Base-by-base conservation (phyloP, 2,113 vertebrate species). In the Choloepus hoffmanni region DNA sequence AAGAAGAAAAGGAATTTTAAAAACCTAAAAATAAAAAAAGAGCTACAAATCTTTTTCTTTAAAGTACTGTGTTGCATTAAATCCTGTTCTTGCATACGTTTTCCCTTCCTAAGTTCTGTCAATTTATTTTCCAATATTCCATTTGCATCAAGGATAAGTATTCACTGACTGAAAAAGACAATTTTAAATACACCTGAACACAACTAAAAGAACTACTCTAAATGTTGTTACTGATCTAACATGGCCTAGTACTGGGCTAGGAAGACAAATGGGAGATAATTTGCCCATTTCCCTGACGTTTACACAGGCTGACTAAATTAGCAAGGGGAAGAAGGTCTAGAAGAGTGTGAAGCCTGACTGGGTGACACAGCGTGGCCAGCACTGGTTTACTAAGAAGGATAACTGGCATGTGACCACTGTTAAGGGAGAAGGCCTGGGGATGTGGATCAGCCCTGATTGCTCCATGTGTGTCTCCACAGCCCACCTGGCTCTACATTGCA, bases 41-140 rank as follows among this genome's bases (percentile, higher is more conserved):
- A 88, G 82, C 74, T 36, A 79, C 19, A 68, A 63, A 60, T 14
- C 36, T 79, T 78, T 92, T 92, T 82, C 81, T 50, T 90, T 85
- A 63, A 91, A 82, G 62, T 60, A 73, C 3, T 58, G 2, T 50
- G 43, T 36, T 63, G 15, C 10, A 21, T 28, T 87, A 50, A 90
- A 92, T 85, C 78, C 48, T 78, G 14, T 24, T 83, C 60, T 95
- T 62, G 78, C 60, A 70, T 67, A 50, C 18, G n/a, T 50, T 76
- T 78, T 53, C 18, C 15, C 19, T 84, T 90, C 50, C 33, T 85
- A 48, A 53, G 36, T 43, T 70, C 60, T 88, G 23, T 48, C 84
- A 55, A 78, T 28, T 62, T 83, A 33, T 72, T 95, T 95, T 77
- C 79, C 15, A 58, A 26, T 68, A 63, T 60, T 93, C 76, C 50